Evolutionary conservation across 2,113 vertebrate species (phyloP).

Genomic region (Turdus rufiventris): DNA sequence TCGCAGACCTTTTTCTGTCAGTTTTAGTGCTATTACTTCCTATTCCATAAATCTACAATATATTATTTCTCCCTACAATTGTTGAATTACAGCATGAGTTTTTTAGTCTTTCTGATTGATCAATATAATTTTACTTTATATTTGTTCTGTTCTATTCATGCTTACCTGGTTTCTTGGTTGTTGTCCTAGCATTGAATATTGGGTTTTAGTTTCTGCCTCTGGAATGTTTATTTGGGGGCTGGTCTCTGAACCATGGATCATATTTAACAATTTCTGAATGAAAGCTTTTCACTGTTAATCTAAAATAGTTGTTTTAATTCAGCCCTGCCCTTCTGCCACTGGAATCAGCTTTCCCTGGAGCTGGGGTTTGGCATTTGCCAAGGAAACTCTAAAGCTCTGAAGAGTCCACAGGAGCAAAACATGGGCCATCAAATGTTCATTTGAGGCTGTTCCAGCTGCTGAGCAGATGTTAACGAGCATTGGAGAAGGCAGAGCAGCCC

Average conservation of each 20-base stretch:
- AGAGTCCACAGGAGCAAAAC: background rate
- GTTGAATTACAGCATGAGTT: background rate
- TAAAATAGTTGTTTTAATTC: background rate
- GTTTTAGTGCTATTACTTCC: background rate
- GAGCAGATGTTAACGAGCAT: fast-evolving
- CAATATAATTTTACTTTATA: background rate
- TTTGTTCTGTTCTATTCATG: background rate
- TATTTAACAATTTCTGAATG: background rate
- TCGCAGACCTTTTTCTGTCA: background rate
- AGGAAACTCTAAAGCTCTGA: background rate
- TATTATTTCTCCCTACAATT: background rate
- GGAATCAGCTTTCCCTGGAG: background rate
- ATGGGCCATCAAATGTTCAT: fast-evolving
- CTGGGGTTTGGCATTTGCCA: background rate
- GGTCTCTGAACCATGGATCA: background rate
- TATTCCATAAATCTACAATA: background rate
- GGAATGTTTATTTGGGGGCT: background rate
- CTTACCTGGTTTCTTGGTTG: background rate
- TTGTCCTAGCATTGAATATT: background rate
- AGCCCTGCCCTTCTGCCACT: background rate
- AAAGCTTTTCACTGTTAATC: background rate
- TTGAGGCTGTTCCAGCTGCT: background rate
- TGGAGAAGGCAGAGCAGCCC: background rate
- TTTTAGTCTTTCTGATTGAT: background rate
- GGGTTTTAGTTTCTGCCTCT: background rate